phyloP scores from a whole-genome alignment of 2,888 invertebrate genomes.

The Incurvaria masculella region DNA sequence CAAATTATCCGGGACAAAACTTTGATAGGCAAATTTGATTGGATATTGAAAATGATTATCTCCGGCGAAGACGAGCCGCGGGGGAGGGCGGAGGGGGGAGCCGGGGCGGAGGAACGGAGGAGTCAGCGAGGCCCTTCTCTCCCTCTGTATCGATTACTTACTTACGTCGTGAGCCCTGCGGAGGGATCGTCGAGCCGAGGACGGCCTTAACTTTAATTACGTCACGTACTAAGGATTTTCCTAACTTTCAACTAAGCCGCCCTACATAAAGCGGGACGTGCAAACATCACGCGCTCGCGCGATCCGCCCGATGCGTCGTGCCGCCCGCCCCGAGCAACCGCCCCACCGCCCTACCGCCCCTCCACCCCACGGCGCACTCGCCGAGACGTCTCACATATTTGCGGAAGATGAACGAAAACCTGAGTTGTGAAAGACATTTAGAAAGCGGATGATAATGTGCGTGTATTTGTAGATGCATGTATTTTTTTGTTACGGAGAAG shows the following conservation, averaged over 20 bases:
- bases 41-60: neutral
- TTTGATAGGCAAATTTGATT: neutral
- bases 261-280: constrained; percentile 25
- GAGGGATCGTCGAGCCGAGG: neutral
- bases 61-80: neutral
- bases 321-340: no score
- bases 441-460: no score
- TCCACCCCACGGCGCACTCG: no score
- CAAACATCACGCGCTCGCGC: constrained; percentile 29
- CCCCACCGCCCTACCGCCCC: no score
- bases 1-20: neutral
- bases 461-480: no score
- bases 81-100: neutral
- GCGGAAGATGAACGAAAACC: no score
- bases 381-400: no score
- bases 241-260: constrained; percentile 34
- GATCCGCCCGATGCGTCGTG: neutral
- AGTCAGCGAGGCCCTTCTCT: neutral
- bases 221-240: constrained; percentile 38
- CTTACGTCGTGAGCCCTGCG: neutral
- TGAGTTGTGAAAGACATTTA: no score
- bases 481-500: no score
- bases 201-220: constrained; percentile 24
- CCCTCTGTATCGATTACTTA: neutral
- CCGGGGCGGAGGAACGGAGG: neutral